Conservation (phyloP, 2,113 vertebrate species). For the Pogonocichla stellata region DNA sequence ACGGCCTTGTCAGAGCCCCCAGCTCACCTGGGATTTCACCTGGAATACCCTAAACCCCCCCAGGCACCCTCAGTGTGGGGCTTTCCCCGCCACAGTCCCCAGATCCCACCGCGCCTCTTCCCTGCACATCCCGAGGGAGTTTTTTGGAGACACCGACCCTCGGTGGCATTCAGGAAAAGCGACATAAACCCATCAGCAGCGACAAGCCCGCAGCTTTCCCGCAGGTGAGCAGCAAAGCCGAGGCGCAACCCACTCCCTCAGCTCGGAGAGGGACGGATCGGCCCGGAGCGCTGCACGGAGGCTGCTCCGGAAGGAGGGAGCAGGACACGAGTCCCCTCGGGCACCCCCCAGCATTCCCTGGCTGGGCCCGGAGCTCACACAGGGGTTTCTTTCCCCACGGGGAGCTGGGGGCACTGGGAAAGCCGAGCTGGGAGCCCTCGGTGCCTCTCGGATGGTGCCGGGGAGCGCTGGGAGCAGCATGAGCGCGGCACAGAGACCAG, state of each 20-base stretch:
- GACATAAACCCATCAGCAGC: rapidly evolving
- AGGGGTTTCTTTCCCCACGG: rapidly evolving
- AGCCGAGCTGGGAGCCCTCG: rapidly evolving
- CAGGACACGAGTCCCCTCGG: rapidly evolving
- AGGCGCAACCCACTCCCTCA: rapidly evolving
- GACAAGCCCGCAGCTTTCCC: rapidly evolving
- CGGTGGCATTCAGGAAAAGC: rapidly evolving
- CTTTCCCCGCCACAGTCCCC: not conserved
- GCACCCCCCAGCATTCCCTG: rapidly evolving
- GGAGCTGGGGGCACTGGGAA: rapidly evolving
- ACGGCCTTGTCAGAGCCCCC: not conserved
- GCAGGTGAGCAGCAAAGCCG: rapidly evolving
- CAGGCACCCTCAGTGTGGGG: rapidly evolving
- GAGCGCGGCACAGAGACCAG: rapidly evolving
- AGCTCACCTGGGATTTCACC: not conserved
- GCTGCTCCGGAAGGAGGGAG: not conserved
- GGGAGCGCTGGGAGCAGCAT: rapidly evolving
- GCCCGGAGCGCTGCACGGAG: not conserved
- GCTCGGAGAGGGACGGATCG: rapidly evolving
- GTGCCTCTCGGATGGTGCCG: rapidly evolving
- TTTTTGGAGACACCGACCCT: rapidly evolving
- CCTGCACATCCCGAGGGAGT: rapidly evolving
- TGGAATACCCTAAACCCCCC: not conserved
- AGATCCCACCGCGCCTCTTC: rapidly evolving
- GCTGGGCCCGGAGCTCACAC: rapidly evolving